Conservation (phyloP, 2,888 invertebrate species). For the Chirona hameri region DNA sequence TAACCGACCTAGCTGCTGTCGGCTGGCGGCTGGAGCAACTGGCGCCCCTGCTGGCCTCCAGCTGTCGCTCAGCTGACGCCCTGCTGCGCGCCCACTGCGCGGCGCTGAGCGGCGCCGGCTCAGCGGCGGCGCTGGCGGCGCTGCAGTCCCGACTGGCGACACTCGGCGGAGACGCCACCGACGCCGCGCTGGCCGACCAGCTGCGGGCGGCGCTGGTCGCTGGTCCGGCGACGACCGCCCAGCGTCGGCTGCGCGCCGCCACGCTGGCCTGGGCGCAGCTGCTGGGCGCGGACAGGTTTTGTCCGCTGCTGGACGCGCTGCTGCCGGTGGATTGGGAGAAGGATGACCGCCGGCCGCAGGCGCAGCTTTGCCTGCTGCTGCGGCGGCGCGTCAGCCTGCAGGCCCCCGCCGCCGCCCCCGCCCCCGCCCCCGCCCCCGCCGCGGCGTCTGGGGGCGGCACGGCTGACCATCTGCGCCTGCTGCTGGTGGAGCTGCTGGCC, state of each 20-base stretch:
- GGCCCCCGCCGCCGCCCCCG: neutral
- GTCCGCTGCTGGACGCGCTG: neutral
- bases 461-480: neutral
- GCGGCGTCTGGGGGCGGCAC: neutral
- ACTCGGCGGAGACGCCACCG: neutral
- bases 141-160: neutral
- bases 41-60: neutral
- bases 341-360: neutral
- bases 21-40: conserved; percentile 2
- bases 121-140: neutral
- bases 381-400: neutral
- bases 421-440: neutral
- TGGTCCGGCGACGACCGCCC: neutral
- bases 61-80: neutral
- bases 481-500: conserved; percentile 1
- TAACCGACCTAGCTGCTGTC: neutral
- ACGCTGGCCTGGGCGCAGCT: neutral
- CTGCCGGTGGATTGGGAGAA: neutral
- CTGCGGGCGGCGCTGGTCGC: neutral
- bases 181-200: neutral
- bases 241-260: neutral
- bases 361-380: neutral
- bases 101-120: neutral
- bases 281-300: neutral
- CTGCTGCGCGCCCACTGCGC: neutral